Evolutionary conservation across 2,797 vertebrate species (phyloP).

Genomic region (Pygocentrus nattereri): DNA sequence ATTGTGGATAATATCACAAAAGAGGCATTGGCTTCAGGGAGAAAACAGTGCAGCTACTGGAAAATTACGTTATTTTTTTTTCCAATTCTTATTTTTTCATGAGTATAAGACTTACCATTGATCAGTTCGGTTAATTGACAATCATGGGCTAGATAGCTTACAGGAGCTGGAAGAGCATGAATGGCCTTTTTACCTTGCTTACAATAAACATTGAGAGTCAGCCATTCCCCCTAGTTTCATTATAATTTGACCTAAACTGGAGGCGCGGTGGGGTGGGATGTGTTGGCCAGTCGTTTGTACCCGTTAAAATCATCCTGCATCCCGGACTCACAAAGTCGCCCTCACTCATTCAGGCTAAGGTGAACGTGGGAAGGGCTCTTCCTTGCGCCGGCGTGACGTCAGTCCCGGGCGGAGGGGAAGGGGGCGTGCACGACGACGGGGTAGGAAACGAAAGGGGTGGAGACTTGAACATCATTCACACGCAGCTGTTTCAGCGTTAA

Average conservation of each 20-base stretch:
- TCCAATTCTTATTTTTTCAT: too few species aligned
- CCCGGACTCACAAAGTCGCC: not conserved
- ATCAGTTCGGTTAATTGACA: not conserved
- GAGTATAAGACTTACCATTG: not conserved
- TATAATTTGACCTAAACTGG: slow-evolving; percentile 10
- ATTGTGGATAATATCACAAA: too few species aligned
- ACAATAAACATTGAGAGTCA: not conserved
- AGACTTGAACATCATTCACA: slow-evolving; percentile 42
- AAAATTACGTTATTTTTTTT: too few species aligned
- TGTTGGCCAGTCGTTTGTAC: not conserved
- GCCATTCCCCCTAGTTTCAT: not conserved
- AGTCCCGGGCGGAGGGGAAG: slow-evolving; percentile 45
- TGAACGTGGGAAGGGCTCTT: slow-evolving; percentile 50
- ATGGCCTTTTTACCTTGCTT: not conserved
- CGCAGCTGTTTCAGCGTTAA: not conserved
- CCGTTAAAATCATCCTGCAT: not conserved
- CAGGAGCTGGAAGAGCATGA: not conserved
- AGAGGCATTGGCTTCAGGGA: too few species aligned
- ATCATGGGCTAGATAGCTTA: not conserved
- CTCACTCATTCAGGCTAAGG: not conserved
- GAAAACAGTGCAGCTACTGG: too few species aligned
- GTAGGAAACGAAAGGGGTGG: slow-evolving; percentile 59
- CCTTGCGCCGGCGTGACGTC: slow-evolving; percentile 59
- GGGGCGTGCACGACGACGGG: slow-evolving; percentile 53
- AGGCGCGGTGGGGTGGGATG: too few species aligned